Percentiles rank a stretch among this genome's conserved stretches.
phyloP scores from a whole-genome alignment of 2,797 vertebrate species.

The Melanotaenia parkinsoni region DNA sequence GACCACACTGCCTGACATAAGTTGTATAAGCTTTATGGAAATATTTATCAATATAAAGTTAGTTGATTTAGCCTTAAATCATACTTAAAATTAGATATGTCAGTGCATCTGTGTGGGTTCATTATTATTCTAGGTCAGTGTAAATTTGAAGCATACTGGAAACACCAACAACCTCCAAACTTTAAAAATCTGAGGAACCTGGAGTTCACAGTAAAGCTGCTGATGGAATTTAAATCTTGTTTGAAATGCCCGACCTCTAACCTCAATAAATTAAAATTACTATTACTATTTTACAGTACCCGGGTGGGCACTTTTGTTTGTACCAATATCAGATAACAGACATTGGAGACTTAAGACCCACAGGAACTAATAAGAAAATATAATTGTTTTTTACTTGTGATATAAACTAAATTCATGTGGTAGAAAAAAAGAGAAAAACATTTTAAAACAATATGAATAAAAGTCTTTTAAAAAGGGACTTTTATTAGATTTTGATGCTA shows the following conservation, averaged over 20 bases:
- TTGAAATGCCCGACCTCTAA: background rate
- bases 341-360: background rate
- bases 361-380: constrained; percentile 1
- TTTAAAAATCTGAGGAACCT: constrained; percentile 23
- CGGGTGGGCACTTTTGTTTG: background rate
- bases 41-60: background rate
- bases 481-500: background rate
- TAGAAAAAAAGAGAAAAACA: background rate
- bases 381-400: constrained; percentile 7
- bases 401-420: background rate
- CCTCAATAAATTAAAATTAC: background rate
- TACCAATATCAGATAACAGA: background rate
- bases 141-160: constrained; percentile 10
- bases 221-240: background rate
- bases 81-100: background rate
- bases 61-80: background rate
- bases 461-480: background rate
- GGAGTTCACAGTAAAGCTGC: background rate
- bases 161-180: constrained; percentile 25
- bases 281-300: background rate
- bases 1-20: background rate
- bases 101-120: background rate
- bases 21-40: background rate
- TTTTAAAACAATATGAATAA: background rate
- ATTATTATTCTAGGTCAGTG: constrained; percentile 21